Conservation (phyloP, 2,797 vertebrate genomes). For the Lutjanus campechanus region DNA sequence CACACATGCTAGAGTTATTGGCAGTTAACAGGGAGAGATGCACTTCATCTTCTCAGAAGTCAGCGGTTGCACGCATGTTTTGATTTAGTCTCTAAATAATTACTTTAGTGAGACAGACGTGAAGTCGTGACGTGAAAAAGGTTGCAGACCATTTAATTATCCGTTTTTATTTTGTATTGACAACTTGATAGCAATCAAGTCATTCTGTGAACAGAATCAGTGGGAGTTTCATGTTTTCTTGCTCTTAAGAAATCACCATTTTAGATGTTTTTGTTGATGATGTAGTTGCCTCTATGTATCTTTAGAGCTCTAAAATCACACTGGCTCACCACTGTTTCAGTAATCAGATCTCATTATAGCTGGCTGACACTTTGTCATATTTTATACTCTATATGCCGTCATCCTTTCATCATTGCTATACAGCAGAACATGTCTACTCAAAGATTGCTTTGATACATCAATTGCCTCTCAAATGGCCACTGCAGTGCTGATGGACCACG, state of each 20-base stretch:
- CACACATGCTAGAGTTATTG: too few species aligned
- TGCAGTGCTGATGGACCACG: constrained; percentile 37
- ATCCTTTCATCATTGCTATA: constrained; percentile 21
- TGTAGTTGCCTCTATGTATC: not conserved
- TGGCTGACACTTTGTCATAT: constrained; percentile 6
- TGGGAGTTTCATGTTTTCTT: not conserved
- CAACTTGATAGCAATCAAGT: not conserved
- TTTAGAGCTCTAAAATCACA: not conserved
- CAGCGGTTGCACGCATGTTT: too few species aligned
- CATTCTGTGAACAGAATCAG: constrained; percentile 4
- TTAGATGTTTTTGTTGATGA: constrained; percentile 3
- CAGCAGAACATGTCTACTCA: constrained; percentile 29
- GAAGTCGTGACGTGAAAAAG: too few species aligned
- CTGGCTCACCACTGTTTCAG: not conserved
- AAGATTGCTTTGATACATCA: constrained; percentile 45
- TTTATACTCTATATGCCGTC: constrained; percentile 4
- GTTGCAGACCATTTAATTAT: too few species aligned
- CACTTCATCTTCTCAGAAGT: too few species aligned
- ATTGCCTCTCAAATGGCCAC: constrained; percentile 29
- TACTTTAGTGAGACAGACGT: too few species aligned
- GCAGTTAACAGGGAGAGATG: too few species aligned
- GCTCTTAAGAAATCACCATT: not conserved
- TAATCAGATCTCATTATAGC: constrained; percentile 18
- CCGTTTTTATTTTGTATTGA: too few species aligned
- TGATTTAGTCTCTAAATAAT: too few species aligned